Evolutionary conservation across 2,888 invertebrate species (phyloP).

Genomic region (Unio delphinus): DNA sequence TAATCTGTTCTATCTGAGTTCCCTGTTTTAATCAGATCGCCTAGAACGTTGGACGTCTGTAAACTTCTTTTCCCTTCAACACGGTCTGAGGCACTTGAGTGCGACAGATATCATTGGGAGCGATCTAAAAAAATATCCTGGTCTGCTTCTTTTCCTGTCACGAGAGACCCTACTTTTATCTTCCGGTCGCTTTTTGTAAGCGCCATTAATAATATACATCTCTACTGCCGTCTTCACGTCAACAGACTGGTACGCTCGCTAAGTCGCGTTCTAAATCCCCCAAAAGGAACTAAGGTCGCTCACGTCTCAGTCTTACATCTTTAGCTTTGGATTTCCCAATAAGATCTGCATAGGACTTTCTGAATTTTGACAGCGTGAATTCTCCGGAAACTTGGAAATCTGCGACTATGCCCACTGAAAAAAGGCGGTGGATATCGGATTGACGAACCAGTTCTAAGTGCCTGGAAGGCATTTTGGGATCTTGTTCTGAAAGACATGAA

Average conservation of each 20-base stretch:
- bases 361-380: constrained; percentile 8
- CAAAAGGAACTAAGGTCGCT: constrained; percentile 23
- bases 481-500: background rate
- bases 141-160: constrained; percentile 14
- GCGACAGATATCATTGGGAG: constrained; percentile 1
- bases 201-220: constrained; percentile 16
- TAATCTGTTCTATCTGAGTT: too few species aligned
- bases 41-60: background rate
- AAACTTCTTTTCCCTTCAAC: constrained; percentile 12
- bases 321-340: constrained; percentile 10
- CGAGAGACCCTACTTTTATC: constrained; percentile 9
- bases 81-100: constrained; percentile 10
- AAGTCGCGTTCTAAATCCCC: constrained; percentile 11
- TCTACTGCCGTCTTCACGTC: constrained; percentile 13
- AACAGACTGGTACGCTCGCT: constrained; percentile 4
- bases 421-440: constrained; percentile 13
- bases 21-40: too few species aligned
- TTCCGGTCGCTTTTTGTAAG: constrained; percentile 20
- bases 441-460: constrained; percentile 18
- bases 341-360: constrained; percentile 6
- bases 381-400: constrained; percentile 32
- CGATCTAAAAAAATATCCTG: constrained; percentile 8
- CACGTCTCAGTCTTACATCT: constrained; percentile 27
- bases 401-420: constrained; percentile 16
- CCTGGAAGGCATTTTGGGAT: constrained; percentile 2